Conservation (phyloP, 2,797 vertebrate genomes). For the Artibeus lituratus region DNA sequence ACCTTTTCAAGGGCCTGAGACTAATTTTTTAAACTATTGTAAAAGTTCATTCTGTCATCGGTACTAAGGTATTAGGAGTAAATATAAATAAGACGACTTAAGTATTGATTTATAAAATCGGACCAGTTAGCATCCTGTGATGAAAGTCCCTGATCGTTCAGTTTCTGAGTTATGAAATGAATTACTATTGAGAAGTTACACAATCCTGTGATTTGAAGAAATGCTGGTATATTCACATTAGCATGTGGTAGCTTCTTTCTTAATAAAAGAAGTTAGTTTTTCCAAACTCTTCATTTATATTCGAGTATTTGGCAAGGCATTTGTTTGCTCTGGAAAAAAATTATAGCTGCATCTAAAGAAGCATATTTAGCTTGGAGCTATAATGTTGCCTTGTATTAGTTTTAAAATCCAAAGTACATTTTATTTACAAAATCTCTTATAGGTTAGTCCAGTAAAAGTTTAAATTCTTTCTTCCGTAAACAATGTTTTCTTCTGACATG, state of each 20-base stretch:
- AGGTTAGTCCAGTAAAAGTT: neutral
- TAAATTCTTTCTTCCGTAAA: neutral
- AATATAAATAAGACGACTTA: neutral
- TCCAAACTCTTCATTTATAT: constrained; percentile 6
- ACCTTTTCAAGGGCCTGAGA: constrained; percentile 10
- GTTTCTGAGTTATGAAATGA: constrained; percentile 40
- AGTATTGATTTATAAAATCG: constrained; percentile 23
- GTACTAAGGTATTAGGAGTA: neutral
- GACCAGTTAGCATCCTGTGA: constrained; percentile 13
- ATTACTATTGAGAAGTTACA: constrained; percentile 55
- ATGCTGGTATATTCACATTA: neutral
- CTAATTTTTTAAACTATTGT: neutral
- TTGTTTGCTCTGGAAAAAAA: constrained; percentile 6
- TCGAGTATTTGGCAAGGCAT: neutral
- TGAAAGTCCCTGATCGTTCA: constrained; percentile 5
- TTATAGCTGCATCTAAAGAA: neutral
- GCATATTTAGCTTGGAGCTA: neutral
- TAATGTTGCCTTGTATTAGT: neutral
- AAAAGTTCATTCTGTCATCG: neutral
- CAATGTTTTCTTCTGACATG: constrained; percentile 12
- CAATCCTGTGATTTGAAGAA: neutral
- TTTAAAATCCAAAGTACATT: neutral
- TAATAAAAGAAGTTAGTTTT: constrained; percentile 7
- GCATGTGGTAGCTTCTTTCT: constrained; percentile 14
- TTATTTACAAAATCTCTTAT: constrained; percentile 24